Evolutionary conservation across 2,888 invertebrate genomes (phyloP), one percentile per base, ranked within the genome.

Genomic region (Rhingia rostrata): DNA sequence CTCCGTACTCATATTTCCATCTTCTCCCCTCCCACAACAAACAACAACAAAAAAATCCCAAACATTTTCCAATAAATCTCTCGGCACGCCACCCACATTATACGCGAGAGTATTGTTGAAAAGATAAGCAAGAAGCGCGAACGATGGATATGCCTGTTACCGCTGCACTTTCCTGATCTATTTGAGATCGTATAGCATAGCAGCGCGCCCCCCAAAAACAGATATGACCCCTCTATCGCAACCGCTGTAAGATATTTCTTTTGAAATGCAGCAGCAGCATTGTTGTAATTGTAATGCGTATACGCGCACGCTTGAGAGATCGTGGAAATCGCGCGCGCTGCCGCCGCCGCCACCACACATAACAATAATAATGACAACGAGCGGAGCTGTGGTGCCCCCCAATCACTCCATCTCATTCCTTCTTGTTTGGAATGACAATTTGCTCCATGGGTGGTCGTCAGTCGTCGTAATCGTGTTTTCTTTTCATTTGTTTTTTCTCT

Each of bases 371-470:
- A 58, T 78, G 63, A 61, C 58, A 64, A 63, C 56, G 67, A 79
- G 45, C n/a, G 35, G 39, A 56, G 60, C 53, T 78, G 69, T 81
- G 39, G 49, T 30, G 70, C 35, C 39, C 78, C 70, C 67, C 64
- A 69, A 80, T 80, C 74, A 61, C 41, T 73, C 79, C 56, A 64
- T 75, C 74, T 80, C 84, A 56, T 60, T 84, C 84, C 47, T 69
- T 64, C 74, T 74, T 66, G 53, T 70, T 66, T 60, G 67, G 80
- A 74, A 75, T 80, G 80, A 84, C 84, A 84, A 61, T 75, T 75
- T 61, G 54, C 84, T 84, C 74, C 84, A 80, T 80, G 84, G 84
- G 84, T 84, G 84, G 84, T 80, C 84, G 69, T 64, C 61, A 30
- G 4, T 43, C 35, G 69, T 77, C 63, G 61, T 69, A 60, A 69